Base-by-base conservation (phyloP, 1,140 invertebrate genomes). In the Drosophila elegans region DNA sequence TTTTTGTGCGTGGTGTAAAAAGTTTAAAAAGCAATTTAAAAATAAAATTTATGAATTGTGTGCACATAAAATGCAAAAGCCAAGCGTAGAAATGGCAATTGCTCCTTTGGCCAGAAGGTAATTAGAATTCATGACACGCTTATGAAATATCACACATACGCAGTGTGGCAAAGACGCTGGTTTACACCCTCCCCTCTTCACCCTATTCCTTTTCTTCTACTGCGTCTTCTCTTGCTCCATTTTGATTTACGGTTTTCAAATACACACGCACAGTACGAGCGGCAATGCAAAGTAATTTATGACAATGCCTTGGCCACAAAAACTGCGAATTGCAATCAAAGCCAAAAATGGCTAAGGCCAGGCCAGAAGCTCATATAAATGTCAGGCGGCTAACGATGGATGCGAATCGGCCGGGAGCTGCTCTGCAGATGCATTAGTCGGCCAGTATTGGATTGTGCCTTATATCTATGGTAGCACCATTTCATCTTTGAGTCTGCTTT, bases 131-230 rank as follows among this genome's bases (percentile, higher is more conserved):
- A 88, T 83, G 83, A 88, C 83, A 88, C 83, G 84, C 73, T 82
- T 80, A 77, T 88, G 84, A 88, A 88, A 88, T 88, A 88, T 88
- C 84, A 88, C 84, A 89, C 83, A 88, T 88, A 88, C 84, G 84
- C 80, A 89, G 75, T 69, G 84, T 88, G 79, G 56, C 60, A 55
- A 60, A 52, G 45, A 56, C 63, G 61, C 42, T 67, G 38, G 16
- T 12, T 45, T n/a, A n/a, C 6, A 10, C 27, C 13, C 27, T 21
- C 13, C 13, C 10, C 11, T 21, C 5, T 48, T 6, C 13, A 7
- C 5, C 10, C 3, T 57, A 27, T 29, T 9, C 6, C 42, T 42
- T 29, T 9, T 6, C 5, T 64, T 13, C 44, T 16, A 3, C 13
- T 32, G 29, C 25, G 10, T 27, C 12, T 27, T n/a, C 48, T 11